These are phyloP conservation scores for Otis tarda DNA, from an alignment of 2,113 vertebrate species.

Conservation along the genomic window DNA sequence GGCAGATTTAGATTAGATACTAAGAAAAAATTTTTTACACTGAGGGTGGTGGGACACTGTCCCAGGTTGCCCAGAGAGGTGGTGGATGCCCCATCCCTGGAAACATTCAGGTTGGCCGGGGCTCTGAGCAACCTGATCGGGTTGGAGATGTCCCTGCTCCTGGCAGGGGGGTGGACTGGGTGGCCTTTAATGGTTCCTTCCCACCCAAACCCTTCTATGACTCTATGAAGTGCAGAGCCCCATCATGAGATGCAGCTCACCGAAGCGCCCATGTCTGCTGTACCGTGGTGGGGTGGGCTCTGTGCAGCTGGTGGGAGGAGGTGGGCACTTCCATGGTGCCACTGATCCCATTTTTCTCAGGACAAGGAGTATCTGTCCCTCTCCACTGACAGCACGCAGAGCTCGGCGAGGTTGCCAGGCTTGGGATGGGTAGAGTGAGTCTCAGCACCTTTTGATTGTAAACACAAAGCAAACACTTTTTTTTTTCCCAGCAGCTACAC, in stretches of 20 bases:
- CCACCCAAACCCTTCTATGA: too few species aligned
- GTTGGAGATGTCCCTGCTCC: too few species aligned
- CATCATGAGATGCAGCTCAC: not conserved
- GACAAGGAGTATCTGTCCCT: not conserved
- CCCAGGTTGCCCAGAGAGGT: too few species aligned
- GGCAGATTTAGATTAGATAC: too few species aligned
- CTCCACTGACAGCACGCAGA: too few species aligned
- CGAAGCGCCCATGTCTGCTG: fast-evolving
- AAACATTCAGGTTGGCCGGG: too few species aligned
- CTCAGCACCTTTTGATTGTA: not conserved
- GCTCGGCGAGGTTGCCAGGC: not conserved
- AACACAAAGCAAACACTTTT: not conserved
- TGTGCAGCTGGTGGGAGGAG: not conserved
- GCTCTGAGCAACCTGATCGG: too few species aligned
- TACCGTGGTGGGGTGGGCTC: not conserved
- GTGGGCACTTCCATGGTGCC: not conserved
- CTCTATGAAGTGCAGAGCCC: not conserved
- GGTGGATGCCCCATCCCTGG: too few species aligned
- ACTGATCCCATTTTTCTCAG: not conserved
- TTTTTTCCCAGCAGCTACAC: not conserved
- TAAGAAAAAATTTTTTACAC: too few species aligned
- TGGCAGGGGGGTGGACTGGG: too few species aligned
- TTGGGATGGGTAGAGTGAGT: not conserved
- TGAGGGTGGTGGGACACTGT: too few species aligned
- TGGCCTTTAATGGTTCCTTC: too few species aligned